Base-by-base conservation (phyloP, 2,113 vertebrate species). In the Salvelinus fontinalis region DNA sequence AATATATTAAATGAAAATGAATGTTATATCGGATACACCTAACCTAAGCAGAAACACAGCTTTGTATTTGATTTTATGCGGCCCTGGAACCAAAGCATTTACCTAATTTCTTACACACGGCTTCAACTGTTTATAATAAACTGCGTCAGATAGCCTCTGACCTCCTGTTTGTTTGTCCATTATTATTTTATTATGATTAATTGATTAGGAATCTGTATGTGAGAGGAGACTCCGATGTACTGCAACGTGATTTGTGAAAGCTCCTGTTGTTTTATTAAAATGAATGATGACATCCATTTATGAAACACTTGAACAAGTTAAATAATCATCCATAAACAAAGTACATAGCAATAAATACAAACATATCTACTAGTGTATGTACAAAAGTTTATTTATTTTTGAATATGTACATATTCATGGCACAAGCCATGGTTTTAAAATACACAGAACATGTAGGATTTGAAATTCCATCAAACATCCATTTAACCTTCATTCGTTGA, bases 341-440 rank as follows among this genome's bases (percentile, higher is more conserved):
- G 26, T 27, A 31, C 27, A 27, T 27, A 2, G 11, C 64, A 67
- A 67, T 67, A 67, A 67, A 29, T 67, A 73, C 29, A 64, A 68
- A 39, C 29, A 68, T n/a, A n/a, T 31, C 66, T 68, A 39, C 66
- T 68, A 4, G 13, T 16, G 27, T 67, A 39, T 67, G 27, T 68
- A 68, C 67, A 68, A 68, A 68, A 68, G 31, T 39, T 31, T 1
- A 68, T 68, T 68, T 68, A 68, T 68, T 39, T 68, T 34, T n/a
- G 27, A 68, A 39, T 68, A 68, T 68, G 67, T 39, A 68, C 67
- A 68, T 68, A 31, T 68, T 31, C 67, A 24, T 68, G 39, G 29
- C 31, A 68, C 67, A 39, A 14, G 18, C 16, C 22, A 20, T 34
- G 29, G 67, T 16, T 68, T 39, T 68, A 34, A 68, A 68, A 39